Evolutionary conservation across 1,140 invertebrate genomes (phyloP), one percentile per base, ranked within the genome.

Genomic region (Fopius arisanus): DNA sequence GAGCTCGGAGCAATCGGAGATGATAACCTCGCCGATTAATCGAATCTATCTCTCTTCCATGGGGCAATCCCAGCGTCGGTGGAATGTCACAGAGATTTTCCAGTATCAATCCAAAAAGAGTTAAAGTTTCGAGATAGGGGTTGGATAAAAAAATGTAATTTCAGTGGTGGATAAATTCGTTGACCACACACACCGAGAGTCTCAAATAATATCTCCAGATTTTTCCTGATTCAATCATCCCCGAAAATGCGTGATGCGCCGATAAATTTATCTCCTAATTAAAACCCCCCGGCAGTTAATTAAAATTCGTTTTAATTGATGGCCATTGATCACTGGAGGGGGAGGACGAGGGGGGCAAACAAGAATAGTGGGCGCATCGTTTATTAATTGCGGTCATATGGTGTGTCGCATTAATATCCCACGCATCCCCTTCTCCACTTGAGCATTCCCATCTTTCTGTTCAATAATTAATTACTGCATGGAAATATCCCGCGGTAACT

Each of bases 301-400:
- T 59, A 59, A 59, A 26, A 59, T 59, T 23, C 23, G 7, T 19
- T 59, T 59, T 59, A 59, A 59, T 59, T 59, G 54, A 23, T 26
- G 23, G 21, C 54, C 19, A 59, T 59, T 59, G 54, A 59, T 59
- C 54, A 59, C 23, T 59, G 54, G n/a, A 51, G 43, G 43, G 43
- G 23, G 33, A 12, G 14, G n/a, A 48, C 16, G n/a, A 23, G 19
- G 23, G n/a, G 54, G 23, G 54, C 54, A 26, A 59, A 26, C 54
- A 26, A 59, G 54, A 59, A 59, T 59, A 59, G 54, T 23, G 21
- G 23, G 23, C 23, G 54, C 54, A 26, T 59, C 54, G 54, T 26
- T 59, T 59, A 59, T 59, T 59, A 59, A 59, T 59, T 59, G 54
- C 54, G 54, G 54, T 59, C 54, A 59, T 59, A 59, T 59, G 54